phyloP scores from a whole-genome alignment of 2,113 vertebrate species.

The Eulemur rufifrons region DNA sequence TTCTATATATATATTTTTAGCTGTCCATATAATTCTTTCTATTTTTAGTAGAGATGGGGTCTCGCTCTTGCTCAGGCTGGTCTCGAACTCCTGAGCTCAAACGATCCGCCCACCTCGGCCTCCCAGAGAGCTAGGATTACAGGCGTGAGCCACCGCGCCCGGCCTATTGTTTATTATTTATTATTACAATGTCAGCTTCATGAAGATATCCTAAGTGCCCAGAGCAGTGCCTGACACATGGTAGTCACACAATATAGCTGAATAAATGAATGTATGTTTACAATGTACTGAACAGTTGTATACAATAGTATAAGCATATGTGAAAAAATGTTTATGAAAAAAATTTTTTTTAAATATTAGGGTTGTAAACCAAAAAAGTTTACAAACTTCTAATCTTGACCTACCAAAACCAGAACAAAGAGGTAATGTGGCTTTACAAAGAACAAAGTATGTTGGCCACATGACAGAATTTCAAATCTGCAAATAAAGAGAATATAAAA shows the following conservation, averaged over 20 bases:
- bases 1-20: no score
- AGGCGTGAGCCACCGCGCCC: no score
- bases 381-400: neutral
- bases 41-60: no score
- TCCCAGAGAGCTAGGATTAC: no score
- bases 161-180: neutral
- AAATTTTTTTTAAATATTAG: neutral
- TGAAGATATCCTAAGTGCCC: neutral
- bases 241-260: neutral
- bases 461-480: neutral
- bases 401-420: slow-evolving; percentile 36
- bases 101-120: no score
- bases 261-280: neutral
- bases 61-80: no score
- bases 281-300: neutral
- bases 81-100: no score
- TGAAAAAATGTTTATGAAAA: neutral
- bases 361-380: neutral
- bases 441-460: neutral
- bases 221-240: neutral
- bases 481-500: slow-evolving; percentile 18
- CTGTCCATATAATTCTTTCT: no score
- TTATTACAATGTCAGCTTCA: neutral
- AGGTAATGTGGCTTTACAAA: neutral
- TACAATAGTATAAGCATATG: neutral